Conservation (phyloP, 2,797 vertebrate genomes). For the Telmatherina bonti region DNA sequence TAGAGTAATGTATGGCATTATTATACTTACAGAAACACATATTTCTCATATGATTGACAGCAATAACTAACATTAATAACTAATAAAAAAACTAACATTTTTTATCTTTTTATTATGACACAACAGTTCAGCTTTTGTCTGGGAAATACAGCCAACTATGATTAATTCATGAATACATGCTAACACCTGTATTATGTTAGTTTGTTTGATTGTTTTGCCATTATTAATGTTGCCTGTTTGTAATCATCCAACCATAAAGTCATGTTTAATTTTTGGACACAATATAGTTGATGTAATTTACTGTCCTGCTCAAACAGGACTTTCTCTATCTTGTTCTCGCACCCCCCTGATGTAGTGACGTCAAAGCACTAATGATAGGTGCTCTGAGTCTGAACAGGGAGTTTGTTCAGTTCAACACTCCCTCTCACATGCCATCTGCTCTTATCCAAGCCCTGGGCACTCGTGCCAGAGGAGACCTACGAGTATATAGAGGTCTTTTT, state of each 20-base stretch:
- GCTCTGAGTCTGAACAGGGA: conserved; percentile 57
- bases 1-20: too few relatives aligned
- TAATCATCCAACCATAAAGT: neutral
- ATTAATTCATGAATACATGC: too few relatives aligned
- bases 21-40: too few relatives aligned
- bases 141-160: too few relatives aligned
- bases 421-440: conserved; percentile 74
- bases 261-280: conserved; percentile 3
- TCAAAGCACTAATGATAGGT: conserved; percentile 58
- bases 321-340: conserved; percentile 26
- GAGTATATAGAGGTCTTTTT: conserved; percentile 74
- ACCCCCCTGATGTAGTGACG: conserved; percentile 45
- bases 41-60: too few relatives aligned
- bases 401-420: conserved; percentile 56
- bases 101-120: too few relatives aligned
- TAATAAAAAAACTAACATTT: too few relatives aligned
- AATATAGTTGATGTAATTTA: conserved; percentile 37
- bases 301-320: conserved; percentile 21
- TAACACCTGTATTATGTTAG: too few relatives aligned
- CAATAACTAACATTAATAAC: too few relatives aligned
- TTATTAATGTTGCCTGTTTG: neutral
- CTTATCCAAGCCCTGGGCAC: conserved; percentile 54
- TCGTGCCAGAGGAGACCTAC: conserved; percentile 70
- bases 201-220: neutral
- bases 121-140: too few relatives aligned